Base-by-base conservation (phyloP, 2,797 vertebrate species). In the Clarias platycephalus region DNA sequence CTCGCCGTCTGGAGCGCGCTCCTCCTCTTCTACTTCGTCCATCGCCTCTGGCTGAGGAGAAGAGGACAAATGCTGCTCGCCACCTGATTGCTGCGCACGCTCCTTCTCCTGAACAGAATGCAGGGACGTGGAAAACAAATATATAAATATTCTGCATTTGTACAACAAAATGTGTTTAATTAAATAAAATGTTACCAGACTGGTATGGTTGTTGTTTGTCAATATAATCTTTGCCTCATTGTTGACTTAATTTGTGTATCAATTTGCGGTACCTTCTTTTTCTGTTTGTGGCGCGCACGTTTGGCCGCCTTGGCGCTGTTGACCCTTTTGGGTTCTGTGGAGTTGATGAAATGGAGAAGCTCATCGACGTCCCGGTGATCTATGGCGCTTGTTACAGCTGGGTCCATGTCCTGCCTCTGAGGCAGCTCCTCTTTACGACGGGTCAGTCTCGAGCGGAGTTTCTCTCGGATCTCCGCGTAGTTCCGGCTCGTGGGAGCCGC, bases 291-390 rank as follows among this genome's bases (percentile, higher is more conserved):
- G 81, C 98, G 96, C 57, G 98, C 98, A 77, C 98, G 94, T 91
- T 99, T 99, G 89, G 98, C 98, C 0, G 98, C 98, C 94, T 99
- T 99, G 93, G 97, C 97, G 87, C 96, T 99, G 94, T 98, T 99
- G 91, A 96, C 94, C 71, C 96, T 96, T 94, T 99, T 99, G 90
- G 97, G 96, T 87, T 98, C 97, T 2, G 96, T 97, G 92, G 96
- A 98, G 94, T 99, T 99, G 89, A 99, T 99, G 91, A 98, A 99
- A 93, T 99, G 97, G 86, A 99, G 94, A 83, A 99, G 95, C 90
- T 99, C 97, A 0, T 99, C 96, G 85, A 99, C 98, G 0, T 99
- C 96, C 79, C 98, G 94, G 92, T 99, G 96, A 93, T 99, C 98
- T 3, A 95, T 95, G 88, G 93, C 90, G 58, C 93, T 91, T 4